Evolutionary conservation across 2,888 invertebrate species (phyloP), one percentile per base, ranked within the genome.

Genomic region (Monoplex corrugatus): DNA sequence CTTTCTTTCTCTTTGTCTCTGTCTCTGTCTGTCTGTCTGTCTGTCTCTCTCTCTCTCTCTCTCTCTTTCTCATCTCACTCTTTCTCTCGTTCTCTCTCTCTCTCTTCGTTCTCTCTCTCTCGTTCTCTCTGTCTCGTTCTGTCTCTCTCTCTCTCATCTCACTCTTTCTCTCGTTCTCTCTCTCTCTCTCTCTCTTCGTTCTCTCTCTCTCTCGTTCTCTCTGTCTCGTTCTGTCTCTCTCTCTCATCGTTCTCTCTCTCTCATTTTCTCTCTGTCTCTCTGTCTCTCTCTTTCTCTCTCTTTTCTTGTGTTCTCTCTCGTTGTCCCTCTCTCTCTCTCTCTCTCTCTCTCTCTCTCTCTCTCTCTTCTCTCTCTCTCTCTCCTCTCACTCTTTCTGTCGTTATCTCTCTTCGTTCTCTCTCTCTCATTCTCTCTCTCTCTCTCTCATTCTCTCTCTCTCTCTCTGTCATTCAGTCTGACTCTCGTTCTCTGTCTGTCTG

Each of bases 1-100:
- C 83, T 84, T 23, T 84, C 45, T 84, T 16, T 84, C 3, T 84
- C 10, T 84, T 2, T 84, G 32, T 84, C 8, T 82, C 10, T 82
- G 38, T 82, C 10, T 82, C 38, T 38, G 32, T 82, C 10, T 40
- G 2, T 82, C 38, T 82, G 6, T 82, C 10, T 75, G n/a, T 16
- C 75, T 16, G 8, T 75, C 75, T 75, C 35, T 75, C 8, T 75
- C 75, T 75, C 75, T 75, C 8, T 75, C 75, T 75, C 28, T 16
- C 8, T 75, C 35, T 75, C 75, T 28, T 75, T 28, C 28, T 28
- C 28, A 8, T 28, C 28, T 50, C 50, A 13, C 50, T 50, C 50
- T 50, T 13, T 16, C 16, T 50, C 50, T 50, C 50, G n/a, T 50
- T 16, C 16, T 50, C 50, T 50, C 50, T 50, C 50, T 50, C 50